Base-by-base conservation (phyloP, 1,140 invertebrate genomes). In the Drosophila ercepeae region DNA sequence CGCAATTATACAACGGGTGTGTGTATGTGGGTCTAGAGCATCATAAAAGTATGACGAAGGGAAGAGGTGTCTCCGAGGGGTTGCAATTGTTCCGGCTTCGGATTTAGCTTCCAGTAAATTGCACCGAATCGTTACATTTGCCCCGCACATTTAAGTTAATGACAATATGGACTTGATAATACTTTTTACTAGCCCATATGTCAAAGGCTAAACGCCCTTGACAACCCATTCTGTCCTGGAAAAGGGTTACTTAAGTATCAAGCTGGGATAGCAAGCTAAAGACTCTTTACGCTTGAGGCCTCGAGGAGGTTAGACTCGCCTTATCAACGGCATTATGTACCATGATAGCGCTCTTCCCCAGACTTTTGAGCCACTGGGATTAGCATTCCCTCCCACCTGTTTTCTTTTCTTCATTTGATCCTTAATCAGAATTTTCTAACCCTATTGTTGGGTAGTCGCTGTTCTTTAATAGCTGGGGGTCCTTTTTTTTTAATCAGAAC, bases 91-190 rank as follows among this genome's bases (percentile, higher is more conserved):
- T 65, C 39, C 14, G 39, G 13, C 11, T 14, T 11, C 39, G 36
- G 29, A 46, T 48, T 61, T 34, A 60, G 54, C 78, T 89, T 89
- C 88, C 88, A 89, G 78, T 89, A 86, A 86, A 89, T 89, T 89
- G 78, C 64, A 82, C 75, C 63, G 88, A 79, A 90, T 89, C 55
- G 82, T 55, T 89, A 89, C 88, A 89, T 88, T 88, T 90, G 78
- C 48, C 60, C 39, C 72, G 55, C 68, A 73, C 76, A 86, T 84
- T 86, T 71, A 70, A 64, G 45, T 54, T 77, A 81, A 88, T 81
- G 81, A 88, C 76, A 86, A 81, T 82, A 77, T 75, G 73, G 63
- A 32, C 18, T 42, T 45, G 53, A 71, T 84, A 75, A 78, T 68
- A 59, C 11, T 48, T 68, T 41, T 16, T 39, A 16, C 41, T 19